Base-by-base conservation (phyloP, 2,113 vertebrate genomes). In the Vimba vimba region DNA sequence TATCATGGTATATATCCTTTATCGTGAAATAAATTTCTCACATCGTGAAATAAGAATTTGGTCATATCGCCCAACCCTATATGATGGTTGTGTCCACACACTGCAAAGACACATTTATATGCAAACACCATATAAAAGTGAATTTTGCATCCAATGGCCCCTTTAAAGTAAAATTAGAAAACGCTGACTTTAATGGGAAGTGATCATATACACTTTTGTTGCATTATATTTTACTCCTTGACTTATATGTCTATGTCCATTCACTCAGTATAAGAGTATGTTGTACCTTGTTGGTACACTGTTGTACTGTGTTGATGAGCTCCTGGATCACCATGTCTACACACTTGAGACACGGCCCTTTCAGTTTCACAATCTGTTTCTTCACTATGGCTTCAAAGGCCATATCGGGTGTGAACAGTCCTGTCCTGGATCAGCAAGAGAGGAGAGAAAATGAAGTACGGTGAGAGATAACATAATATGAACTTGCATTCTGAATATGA, bases 351-450 rank as follows among this genome's bases (percentile, higher is more conserved):
- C 97, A 99, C 0, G 98, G 98, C 59, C 92, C 95, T 91, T 97
- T 97, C 87, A 99, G 94, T 91, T 94, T 95, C 79, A 96, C 95
- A 86, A 99, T 96, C 91, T 97, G 96, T 91, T 97, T 98, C 92
- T 97, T 99, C 76, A 99, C 97, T 9, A 99, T 98, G 88, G 97
- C 96, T 93, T 99, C 96, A 92, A 99, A 99, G 0, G 98, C 97
- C 95, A 98, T 86, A 90, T 99, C 97, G 0, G 97, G 97, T 1
- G 97, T 98, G 93, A 99, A 99, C 64, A 99, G 95, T 86, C 97
- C 97, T 5, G 97, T 98, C 95, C 97, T 99, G 82, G 73, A 88
- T 45, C 19, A 79, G 36, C 66, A 64, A 82, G 64, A 76, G n/a
- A 30, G 36, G 57, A 82, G 47, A 66, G 15, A 77, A 77, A 33